A percentile compares a stretch with the other conserved stretches of the same genome.
phyloP scores from a whole-genome alignment of 1,140 invertebrate species.

The Oryzaephilus surinamensis region DNA sequence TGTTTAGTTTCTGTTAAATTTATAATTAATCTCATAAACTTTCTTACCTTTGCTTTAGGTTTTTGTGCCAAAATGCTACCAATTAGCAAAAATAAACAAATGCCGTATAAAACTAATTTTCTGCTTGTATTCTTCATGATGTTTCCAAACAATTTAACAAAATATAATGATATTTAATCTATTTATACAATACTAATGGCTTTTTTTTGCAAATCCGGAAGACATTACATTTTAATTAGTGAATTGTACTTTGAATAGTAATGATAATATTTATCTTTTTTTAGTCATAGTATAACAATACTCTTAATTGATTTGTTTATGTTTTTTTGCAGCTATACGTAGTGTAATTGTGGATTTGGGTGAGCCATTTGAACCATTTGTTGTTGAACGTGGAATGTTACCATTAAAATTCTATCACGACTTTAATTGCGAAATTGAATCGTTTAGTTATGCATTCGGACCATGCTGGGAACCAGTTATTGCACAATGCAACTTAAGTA shows the following conservation, averaged over 20 bases:
- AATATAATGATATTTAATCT: too few species aligned
- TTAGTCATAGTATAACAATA: background rate
- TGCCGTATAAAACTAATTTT: too few species aligned
- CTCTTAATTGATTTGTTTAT: background rate
- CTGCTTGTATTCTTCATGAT: too few species aligned
- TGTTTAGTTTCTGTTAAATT: too few species aligned
- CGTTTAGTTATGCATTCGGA: slow-evolving; percentile 87
- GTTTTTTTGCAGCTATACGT: slow-evolving; percentile 48
- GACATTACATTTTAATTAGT: background rate
- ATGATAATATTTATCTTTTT: background rate
- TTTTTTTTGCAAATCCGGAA: background rate
- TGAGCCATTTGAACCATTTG: slow-evolving; percentile 59
- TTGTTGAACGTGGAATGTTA: slow-evolving; percentile 79
- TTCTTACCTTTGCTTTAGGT: too few species aligned
- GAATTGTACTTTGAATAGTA: background rate
- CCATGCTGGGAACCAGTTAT: slow-evolving; percentile 98
- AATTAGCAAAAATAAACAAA: too few species aligned
- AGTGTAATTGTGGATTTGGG: slow-evolving; percentile 62
- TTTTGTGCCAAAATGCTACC: too few species aligned
- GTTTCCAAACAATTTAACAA: too few species aligned
- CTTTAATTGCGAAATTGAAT: slow-evolving; percentile 85
- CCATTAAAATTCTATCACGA: slow-evolving; percentile 96
- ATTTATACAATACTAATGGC: background rate
- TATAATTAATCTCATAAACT: too few species aligned
- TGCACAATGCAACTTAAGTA: slow-evolving; percentile 85